These are phyloP conservation scores for Psix sp. DNA, from an alignment of 1,140 invertebrate species.

Conservation along the genomic window DNA sequence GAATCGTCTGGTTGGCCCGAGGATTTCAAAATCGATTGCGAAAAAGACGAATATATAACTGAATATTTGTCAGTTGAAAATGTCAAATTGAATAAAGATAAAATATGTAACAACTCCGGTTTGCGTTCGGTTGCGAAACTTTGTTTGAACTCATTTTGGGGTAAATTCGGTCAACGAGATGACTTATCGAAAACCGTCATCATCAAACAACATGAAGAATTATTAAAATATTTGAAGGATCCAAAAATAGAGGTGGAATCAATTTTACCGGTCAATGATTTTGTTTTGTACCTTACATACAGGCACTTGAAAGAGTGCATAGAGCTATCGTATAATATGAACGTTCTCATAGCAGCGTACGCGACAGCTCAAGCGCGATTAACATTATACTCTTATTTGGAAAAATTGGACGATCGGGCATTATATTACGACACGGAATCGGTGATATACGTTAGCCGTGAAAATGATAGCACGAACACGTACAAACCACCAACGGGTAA, in stretches of 20 bases:
- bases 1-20: conserved; percentile 63
- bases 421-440: conserved; percentile 74
- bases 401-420: conserved; percentile 61
- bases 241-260: conserved; percentile 43
- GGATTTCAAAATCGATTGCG: conserved; percentile 39
- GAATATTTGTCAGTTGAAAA: conserved; percentile 54
- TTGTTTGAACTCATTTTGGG: conserved; percentile 69
- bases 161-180: conserved; percentile 62
- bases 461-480: conserved; percentile 5
- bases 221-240: conserved; percentile 60
- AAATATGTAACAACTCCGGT: conserved; percentile 68
- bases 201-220: conserved; percentile 49
- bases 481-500: conserved; percentile 49
- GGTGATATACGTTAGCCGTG: conserved; percentile 60
- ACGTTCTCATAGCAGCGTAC: conserved; percentile 68
- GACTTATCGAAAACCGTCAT: conserved; percentile 59
- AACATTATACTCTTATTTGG: conserved; percentile 68
- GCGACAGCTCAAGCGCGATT: conserved; percentile 71
- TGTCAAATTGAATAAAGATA: conserved; percentile 64
- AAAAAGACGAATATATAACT: conserved; percentile 7
- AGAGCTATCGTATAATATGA: conserved; percentile 40
- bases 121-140: conserved; percentile 63
- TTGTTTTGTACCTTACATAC: conserved; percentile 56
- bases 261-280: conserved; percentile 55
- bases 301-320: conserved; percentile 40